A percentile compares a stretch with the other conserved stretches of the same genome.
phyloP scores from a whole-genome alignment of 2,797 vertebrate genomes.

The Sorex maritimensis region DNA sequence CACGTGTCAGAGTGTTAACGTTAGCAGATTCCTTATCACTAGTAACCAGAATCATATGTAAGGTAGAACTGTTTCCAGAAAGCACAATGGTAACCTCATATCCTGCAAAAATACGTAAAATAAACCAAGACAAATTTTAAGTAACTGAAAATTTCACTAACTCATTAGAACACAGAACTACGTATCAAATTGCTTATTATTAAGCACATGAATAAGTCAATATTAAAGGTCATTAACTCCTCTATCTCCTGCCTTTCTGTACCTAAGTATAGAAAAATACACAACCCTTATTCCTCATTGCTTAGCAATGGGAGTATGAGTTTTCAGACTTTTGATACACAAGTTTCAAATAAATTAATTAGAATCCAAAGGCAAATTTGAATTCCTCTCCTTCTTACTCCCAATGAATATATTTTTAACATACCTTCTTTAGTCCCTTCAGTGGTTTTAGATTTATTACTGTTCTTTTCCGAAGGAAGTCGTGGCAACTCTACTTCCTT shows the following conservation, averaged over 20 bases:
- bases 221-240: slow-evolving; percentile 24
- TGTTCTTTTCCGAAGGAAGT: slow-evolving; percentile 90
- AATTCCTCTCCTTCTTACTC: neutral
- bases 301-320: neutral
- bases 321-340: slow-evolving; percentile 41
- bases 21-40: neutral
- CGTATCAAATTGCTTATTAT: slow-evolving; percentile 5
- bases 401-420: neutral
- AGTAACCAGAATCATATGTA: neutral
- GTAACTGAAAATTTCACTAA: slow-evolving; percentile 10
- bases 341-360: slow-evolving; percentile 7
- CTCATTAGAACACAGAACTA: neutral
- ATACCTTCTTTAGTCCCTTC: slow-evolving; percentile 96
- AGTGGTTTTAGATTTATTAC: slow-evolving; percentile 92
- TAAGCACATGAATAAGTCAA: slow-evolving; percentile 23
- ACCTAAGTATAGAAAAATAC: neutral
- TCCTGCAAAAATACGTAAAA: slow-evolving; percentile 44
- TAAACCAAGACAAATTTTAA: slow-evolving; percentile 56
- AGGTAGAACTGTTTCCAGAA: slow-evolving; percentile 28
- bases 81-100: slow-evolving; percentile 46
- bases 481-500: slow-evolving; percentile 90
- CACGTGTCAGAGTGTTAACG: neutral
- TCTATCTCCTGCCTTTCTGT: slow-evolving; percentile 40
- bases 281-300: neutral
- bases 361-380: slow-evolving; percentile 42